Evolutionary conservation across 53 echinoderm and acorn worm species (phyloP).

Genomic region (Antedon mediterranea): DNA sequence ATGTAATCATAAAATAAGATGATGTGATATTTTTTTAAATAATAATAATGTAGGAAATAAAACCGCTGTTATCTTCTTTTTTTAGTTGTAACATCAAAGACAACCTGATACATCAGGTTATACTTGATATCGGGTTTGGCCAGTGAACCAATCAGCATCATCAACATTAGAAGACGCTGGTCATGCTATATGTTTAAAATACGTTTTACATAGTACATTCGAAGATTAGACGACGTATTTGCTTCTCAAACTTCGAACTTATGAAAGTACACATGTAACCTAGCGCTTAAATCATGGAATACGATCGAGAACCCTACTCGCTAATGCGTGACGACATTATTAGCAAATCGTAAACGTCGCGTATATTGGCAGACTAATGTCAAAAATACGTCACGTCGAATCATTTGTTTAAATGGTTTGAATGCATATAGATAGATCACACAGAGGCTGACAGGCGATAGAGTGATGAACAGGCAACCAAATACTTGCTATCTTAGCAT

Average conservation of each 20-base stretch:
- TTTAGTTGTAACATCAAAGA: too few species aligned
- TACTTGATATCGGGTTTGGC: too few species aligned
- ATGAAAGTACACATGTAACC: not conserved
- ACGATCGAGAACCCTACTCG: not conserved
- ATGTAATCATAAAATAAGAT: too few species aligned
- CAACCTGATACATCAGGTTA: too few species aligned
- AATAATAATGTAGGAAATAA: too few species aligned
- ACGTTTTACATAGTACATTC: too few species aligned
- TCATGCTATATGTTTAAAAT: too few species aligned
- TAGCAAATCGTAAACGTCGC: not conserved
- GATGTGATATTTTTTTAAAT: too few species aligned
- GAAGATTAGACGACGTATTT: not conserved
- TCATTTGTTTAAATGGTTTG: not conserved
- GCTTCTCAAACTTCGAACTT: not conserved
- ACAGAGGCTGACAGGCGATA: not conserved
- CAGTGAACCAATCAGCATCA: too few species aligned
- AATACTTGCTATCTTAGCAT: not conserved
- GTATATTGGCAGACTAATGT: not conserved
- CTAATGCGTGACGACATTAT: not conserved
- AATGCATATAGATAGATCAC: not conserved
- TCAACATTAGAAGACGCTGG: too few species aligned
- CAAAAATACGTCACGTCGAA: not conserved
- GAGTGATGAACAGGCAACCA: not conserved
- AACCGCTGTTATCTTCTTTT: too few species aligned
- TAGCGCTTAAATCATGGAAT: not conserved